Conservation (phyloP, 2,113 vertebrate species). For the Chrysemys picta region DNA sequence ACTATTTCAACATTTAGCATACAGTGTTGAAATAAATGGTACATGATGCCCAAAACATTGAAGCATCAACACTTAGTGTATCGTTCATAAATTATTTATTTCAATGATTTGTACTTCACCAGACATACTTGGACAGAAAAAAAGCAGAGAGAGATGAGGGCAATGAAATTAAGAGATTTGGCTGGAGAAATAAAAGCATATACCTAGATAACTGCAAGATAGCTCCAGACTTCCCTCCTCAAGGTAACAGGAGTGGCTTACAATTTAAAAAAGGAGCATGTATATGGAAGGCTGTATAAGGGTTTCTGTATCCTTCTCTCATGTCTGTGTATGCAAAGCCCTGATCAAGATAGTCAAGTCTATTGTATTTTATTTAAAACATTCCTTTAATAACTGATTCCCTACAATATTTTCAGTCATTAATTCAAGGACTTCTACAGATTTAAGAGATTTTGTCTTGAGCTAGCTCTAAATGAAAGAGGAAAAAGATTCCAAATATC, state of each 20-base stretch:
- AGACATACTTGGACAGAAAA: neutral
- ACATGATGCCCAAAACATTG: neutral
- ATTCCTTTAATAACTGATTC: neutral
- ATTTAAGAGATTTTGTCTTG: neutral
- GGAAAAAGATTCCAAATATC: neutral
- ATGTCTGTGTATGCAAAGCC: neutral
- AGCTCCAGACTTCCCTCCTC: no score
- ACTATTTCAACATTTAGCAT: neutral
- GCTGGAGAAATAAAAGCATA: neutral
- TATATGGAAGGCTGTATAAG: neutral
- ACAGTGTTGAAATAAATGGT: slow-evolving; percentile 9
- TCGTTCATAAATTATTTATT: neutral
- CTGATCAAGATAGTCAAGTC: neutral
- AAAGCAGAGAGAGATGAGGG: neutral
- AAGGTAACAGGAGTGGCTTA: neutral
- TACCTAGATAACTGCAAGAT: neutral
- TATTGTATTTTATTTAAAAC: neutral
- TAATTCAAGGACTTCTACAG: neutral
- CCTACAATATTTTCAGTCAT: neutral
- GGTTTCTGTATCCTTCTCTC: neutral
- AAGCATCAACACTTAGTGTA: neutral
- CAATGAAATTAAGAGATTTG: neutral
- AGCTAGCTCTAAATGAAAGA: neutral
- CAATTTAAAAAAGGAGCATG: neutral
- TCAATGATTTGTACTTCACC: neutral